phyloP scores from a whole-genome alignment of 2,113 vertebrate genomes.

The Oryzias melastigma region DNA sequence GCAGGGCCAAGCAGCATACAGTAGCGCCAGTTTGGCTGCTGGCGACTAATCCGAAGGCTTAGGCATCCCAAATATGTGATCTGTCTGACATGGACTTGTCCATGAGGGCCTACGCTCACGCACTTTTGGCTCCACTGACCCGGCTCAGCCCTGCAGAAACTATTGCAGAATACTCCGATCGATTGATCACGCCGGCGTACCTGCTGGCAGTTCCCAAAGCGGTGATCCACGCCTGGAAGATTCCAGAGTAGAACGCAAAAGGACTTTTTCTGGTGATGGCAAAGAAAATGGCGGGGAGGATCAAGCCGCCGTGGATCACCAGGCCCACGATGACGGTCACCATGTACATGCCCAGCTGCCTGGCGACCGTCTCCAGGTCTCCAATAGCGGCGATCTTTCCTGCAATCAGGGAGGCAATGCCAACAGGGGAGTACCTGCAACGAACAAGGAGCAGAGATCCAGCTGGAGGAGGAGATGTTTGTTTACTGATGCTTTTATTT shows the following conservation, averaged over 20 bases:
- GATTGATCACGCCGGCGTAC: conserved; percentile 41
- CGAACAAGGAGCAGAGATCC: neutral
- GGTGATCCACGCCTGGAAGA: conserved; percentile 87
- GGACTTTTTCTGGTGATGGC: conserved; percentile 80
- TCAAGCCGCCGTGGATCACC: conserved; percentile 80
- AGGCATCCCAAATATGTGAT: conserved; percentile 50
- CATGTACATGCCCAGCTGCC: conserved; percentile 87
- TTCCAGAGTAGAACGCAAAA: conserved; percentile 78
- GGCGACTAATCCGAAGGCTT: conserved; percentile 53
- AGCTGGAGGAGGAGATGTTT: neutral
- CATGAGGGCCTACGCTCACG: conserved; percentile 30
- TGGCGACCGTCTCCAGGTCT: conserved; percentile 79
- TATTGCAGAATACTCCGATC: too few relatives aligned
- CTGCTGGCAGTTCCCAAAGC: conserved; percentile 85
- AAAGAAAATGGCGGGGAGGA: conserved; percentile 82
- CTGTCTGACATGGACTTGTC: conserved; percentile 41
- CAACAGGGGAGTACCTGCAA: conserved; percentile 81
- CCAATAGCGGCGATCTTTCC: conserved; percentile 84
- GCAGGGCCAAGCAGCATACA: conserved; percentile 20
- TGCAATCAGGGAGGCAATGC: conserved; percentile 83
- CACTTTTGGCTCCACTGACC: conserved; percentile 23
- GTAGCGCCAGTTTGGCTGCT: conserved; percentile 40
- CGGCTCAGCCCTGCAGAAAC: neutral
- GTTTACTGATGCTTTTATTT: too few relatives aligned
- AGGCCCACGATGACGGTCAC: conserved; percentile 84